Conservation (phyloP, 1,140 invertebrate genomes). For the Ericerus pela region DNA sequence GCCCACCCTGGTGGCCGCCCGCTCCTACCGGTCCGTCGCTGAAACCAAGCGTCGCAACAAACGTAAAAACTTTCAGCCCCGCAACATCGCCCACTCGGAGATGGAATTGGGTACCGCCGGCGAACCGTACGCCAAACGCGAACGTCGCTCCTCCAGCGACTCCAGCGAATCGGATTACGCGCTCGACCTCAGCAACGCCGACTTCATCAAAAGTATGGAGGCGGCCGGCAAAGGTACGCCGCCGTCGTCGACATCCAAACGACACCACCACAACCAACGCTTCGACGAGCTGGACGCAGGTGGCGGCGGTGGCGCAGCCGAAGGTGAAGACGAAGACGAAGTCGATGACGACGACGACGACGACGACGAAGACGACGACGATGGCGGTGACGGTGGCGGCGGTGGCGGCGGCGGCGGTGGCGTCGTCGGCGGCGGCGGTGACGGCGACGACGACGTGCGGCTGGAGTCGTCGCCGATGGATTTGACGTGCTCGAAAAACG, state of each 20-base stretch:
- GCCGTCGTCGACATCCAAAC: neutral
- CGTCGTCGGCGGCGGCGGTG: neutral
- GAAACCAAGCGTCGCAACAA: slow-evolving; percentile 31
- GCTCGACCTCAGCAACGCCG: neutral
- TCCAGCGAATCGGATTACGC: slow-evolving; percentile 11
- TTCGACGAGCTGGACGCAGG: neutral
- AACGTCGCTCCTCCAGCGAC: slow-evolving; percentile 10
- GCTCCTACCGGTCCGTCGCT: slow-evolving; percentile 3
- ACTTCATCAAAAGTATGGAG: neutral
- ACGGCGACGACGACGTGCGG: slow-evolving; percentile 14
- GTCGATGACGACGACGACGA: neutral
- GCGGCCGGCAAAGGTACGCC: neutral
- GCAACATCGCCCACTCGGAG: slow-evolving; percentile 31
- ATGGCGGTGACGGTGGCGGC: neutral
- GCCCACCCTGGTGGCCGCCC: slow-evolving; percentile 15
- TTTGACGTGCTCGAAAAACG: slow-evolving; percentile 20
- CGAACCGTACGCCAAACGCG: slow-evolving; percentile 15
- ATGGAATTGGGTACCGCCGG: slow-evolving; percentile 19
- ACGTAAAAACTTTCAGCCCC: slow-evolving; percentile 36
- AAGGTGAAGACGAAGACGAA: neutral
- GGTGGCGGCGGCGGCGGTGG: neutral
- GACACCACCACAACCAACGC: neutral
- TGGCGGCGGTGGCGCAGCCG: neutral
- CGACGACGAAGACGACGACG: neutral
- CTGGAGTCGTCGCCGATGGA: slow-evolving; percentile 22